Conservation (phyloP, 2,888 invertebrate species). For the Mesoligia furuncula region DNA sequence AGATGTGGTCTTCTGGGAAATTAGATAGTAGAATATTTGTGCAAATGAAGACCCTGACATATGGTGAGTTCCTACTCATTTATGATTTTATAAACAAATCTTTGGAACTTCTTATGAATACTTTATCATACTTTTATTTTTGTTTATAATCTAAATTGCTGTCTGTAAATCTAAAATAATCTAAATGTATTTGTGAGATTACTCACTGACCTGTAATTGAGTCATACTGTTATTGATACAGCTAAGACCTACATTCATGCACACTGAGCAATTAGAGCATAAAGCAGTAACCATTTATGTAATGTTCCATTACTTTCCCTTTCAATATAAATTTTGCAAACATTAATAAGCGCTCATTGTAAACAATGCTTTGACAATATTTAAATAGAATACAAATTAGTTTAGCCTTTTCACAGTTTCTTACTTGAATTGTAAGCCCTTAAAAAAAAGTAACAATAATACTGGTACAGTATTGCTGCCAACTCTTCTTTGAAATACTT, state of each 20-base stretch:
- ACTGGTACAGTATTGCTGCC: not conserved
- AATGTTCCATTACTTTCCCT: conserved; percentile 44
- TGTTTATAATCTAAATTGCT: not conserved
- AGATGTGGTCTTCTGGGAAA: conserved; percentile 90
- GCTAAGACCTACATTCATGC: conserved; percentile 18
- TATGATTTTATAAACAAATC: not conserved
- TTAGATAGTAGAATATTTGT: conserved; percentile 85
- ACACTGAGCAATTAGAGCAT: conserved; percentile 35
- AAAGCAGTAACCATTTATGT: conserved; percentile 18
- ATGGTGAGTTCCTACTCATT: conserved; percentile 81
- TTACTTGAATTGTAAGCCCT: no score
- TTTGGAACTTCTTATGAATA: not conserved
- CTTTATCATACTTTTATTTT: not conserved
- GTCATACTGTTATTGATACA: conserved; percentile 29
- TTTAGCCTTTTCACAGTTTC: not conserved
- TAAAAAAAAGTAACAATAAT: not conserved
- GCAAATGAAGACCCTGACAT: conserved; percentile 88
- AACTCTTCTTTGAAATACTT: not conserved
- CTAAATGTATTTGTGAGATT: not conserved
- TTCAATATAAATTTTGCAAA: conserved; percentile 37
- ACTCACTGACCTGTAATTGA: conserved; percentile 1
- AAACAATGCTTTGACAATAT: conserved; percentile 13
- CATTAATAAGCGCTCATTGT: not conserved
- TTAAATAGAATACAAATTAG: conserved; percentile 25
- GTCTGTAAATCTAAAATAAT: not conserved